Evolutionary conservation across 2,113 vertebrate genomes (phyloP).

Genomic region (Oreotrochilus melanogaster): DNA sequence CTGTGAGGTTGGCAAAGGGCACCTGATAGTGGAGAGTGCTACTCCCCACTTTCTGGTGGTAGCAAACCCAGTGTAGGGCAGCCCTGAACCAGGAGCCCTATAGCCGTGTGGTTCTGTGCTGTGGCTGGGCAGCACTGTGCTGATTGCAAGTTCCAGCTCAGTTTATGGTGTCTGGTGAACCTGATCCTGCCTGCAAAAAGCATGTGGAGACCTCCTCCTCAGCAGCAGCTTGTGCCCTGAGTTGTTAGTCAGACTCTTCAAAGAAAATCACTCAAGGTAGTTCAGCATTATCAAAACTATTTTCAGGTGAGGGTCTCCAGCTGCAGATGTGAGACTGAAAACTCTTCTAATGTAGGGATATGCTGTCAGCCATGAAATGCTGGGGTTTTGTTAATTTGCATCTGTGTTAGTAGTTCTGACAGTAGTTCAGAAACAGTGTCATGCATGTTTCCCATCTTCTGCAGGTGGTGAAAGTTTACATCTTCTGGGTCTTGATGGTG

Average conservation of each 20-base stretch:
- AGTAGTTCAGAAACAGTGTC: not conserved
- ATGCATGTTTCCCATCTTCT: fast-evolving
- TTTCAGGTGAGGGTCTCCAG: not conserved
- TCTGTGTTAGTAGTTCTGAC: not conserved
- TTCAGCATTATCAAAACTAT: not conserved
- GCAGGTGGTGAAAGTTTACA: not conserved
- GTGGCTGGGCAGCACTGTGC: fast-evolving
- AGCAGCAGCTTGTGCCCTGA: not conserved
- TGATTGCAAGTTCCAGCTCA: not conserved
- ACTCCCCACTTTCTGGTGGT: not conserved
- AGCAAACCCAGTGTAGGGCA: not conserved
- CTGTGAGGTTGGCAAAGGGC: not conserved
- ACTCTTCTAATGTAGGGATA: not conserved
- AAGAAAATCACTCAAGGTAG: not conserved
- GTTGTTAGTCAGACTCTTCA: not conserved
- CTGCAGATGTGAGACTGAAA: not conserved
- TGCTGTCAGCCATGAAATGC: not conserved
- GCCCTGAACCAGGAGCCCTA: not conserved
- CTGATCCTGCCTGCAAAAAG: not conserved
- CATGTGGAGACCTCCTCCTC: not conserved
- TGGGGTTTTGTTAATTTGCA: not conserved
- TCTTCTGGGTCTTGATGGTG: not conserved
- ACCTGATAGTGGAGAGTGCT: not conserved
- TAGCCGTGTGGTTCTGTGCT: not conserved
- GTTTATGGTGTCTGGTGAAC: not conserved